Conservation (phyloP, 2,113 vertebrate species). For the Amia ocellicauda region DNA sequence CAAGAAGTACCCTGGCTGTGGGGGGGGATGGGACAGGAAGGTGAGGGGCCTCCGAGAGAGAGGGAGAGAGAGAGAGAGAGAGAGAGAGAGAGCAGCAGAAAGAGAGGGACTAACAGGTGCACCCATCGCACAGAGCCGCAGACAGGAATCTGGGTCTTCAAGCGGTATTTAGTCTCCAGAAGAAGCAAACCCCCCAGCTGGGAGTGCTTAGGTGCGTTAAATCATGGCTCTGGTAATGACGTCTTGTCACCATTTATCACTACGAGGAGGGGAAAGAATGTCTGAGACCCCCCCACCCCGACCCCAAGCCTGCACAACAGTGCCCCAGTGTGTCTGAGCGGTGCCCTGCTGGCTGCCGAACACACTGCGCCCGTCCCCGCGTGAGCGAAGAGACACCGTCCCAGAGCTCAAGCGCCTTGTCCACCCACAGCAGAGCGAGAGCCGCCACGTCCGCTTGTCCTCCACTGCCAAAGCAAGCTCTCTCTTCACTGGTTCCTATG, state of each 20-base stretch:
- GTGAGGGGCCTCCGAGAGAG: not conserved
- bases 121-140: slow-evolving; percentile 16
- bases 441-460: too few relatives aligned
- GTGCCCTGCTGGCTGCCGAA: too few relatives aligned
- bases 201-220: slow-evolving; percentile 24
- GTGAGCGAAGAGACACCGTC: too few relatives aligned
- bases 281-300: too few relatives aligned
- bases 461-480: too few relatives aligned
- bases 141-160: slow-evolving; percentile 2
- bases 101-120: slow-evolving; percentile 11
- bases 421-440: too few relatives aligned
- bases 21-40: not conserved
- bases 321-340: too few relatives aligned
- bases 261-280: not conserved
- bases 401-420: too few relatives aligned
- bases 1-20: not conserved
- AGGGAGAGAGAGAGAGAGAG: not conserved
- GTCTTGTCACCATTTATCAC: slow-evolving; percentile 15
- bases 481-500: too few relatives aligned
- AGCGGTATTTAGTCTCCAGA: not conserved
- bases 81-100: not conserved
- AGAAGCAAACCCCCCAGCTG: slow-evolving; percentile 24
- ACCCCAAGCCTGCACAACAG: too few relatives aligned
- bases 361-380: too few relatives aligned
- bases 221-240: not conserved